Base-by-base conservation (phyloP, 2,888 invertebrate genomes). In the Linnaemya tessellans region DNA sequence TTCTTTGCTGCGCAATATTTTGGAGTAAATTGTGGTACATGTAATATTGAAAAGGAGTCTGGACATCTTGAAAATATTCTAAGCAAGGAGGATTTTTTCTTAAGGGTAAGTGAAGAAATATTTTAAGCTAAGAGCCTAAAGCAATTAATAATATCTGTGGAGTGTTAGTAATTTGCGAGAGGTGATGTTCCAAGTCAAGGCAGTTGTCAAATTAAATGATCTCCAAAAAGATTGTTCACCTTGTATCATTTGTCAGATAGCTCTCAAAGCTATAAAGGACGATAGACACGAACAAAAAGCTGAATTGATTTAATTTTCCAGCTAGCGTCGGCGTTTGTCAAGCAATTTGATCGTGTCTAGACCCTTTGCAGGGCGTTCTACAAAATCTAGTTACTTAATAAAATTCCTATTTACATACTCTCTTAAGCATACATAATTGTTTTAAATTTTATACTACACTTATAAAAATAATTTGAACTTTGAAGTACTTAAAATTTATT, bases 401-500 rank as follows among this genome's bases (percentile, higher is more conserved):
- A 3, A 43, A 43, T 46, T 56, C 30, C n/a, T 58, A 58, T 60
- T 49, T 25, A 77, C 60, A 80, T 41, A 30, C 3, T 49, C 41
- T n/a, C 22, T 20, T 62, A 65, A 54, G 20, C 51, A 18, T 51
- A 51, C 1, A 20, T 20, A 10, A 51, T 20, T 20, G 2, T 51
- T 51, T 46, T 15, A 38, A 13, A 4, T 18, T 78, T 70, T 65
- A 83, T 51, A 13, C 49, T 68, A 67, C 30, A 38, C 85, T 85
- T 86, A 87, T 10, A 25, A 54, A 71, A 80, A 51, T 87, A 86
- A 84, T 87, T 87, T 87, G 87, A 87, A 87, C 87, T 87, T 86
- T 86, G 75, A 82, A 80, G 84, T 73, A 82, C 78, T 77, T 86
- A 84, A 70, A 51, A 54, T 68, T 20, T 78, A 46, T 51, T 10